These are phyloP conservation scores for Tipula helvola DNA, from an alignment of 2,888 invertebrate species.

Conservation along the genomic window DNA sequence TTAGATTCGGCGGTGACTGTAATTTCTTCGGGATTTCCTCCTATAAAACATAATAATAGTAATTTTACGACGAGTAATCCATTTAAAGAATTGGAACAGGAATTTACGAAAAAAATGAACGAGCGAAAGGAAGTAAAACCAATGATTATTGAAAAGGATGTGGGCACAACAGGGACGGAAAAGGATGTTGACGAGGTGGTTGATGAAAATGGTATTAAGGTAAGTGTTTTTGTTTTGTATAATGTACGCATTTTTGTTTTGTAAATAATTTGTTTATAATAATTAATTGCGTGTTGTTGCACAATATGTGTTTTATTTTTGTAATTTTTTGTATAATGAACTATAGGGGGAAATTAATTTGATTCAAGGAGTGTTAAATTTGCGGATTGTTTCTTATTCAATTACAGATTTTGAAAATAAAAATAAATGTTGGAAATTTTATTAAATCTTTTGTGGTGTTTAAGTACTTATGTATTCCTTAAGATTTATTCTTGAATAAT, in stretches of 20 bases:
- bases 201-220: not conserved
- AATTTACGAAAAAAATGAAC: not conserved
- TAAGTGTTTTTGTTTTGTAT: not conserved
- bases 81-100: constrained; percentile 5
- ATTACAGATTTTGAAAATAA: not conserved
- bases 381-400: not conserved
- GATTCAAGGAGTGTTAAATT: not conserved
- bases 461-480: too few relatives aligned
- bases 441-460: not conserved
- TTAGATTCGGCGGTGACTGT: not conserved
- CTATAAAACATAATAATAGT: not conserved
- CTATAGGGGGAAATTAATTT: not conserved
- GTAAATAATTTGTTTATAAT: not conserved
- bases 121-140: not conserved
- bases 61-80: constrained; percentile 9
- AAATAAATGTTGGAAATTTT: not conserved
- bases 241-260: not conserved
- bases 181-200: not conserved
- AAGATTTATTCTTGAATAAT: not conserved
- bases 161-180: not conserved
- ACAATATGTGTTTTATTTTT: not conserved
- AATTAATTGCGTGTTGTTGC: not conserved
- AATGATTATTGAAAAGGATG: not conserved
- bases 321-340: not conserved
- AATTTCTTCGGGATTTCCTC: not conserved